These are phyloP conservation scores for Chouioia cunea DNA, from an alignment of 2,888 invertebrate genomes.

Conservation along the genomic window DNA sequence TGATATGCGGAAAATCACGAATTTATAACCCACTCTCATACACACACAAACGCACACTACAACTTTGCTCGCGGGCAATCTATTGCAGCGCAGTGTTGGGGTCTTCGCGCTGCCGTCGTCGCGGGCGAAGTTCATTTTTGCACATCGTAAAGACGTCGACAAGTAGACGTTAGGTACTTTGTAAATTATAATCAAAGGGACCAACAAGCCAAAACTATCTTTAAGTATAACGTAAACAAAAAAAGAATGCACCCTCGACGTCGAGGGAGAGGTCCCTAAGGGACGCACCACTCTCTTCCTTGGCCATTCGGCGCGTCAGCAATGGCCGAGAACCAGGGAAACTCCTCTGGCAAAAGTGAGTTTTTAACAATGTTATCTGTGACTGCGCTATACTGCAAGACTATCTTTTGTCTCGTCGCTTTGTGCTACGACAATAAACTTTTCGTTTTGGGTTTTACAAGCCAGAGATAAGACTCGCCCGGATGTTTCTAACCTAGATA, in stretches of 20 bases:
- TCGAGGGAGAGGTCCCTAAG: conserved; percentile 62
- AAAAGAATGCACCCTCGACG: conserved; percentile 14
- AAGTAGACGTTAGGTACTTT: no score
- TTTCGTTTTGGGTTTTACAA: no score
- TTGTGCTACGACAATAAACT: no score
- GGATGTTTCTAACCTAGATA: conserved; percentile 20
- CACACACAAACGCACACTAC: not conserved
- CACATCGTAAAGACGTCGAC: no score
- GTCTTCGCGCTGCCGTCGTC: not conserved
- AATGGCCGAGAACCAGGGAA: conserved; percentile 82
- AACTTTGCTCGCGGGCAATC: not conserved
- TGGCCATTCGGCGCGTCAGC: conserved; percentile 27
- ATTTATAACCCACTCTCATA: not conserved
- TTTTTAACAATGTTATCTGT: no score
- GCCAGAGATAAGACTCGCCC: not conserved
- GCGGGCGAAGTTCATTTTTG: not conserved
- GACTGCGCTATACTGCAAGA: no score
- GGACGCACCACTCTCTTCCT: conserved; percentile 43
- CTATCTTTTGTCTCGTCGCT: no score
- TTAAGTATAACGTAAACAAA: no score
- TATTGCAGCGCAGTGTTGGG: no score
- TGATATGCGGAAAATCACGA: conserved; percentile 7
- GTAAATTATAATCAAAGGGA: no score
- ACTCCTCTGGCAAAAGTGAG: conserved; percentile 70
- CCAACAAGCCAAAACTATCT: no score